These are phyloP conservation scores for Xyrichtys novacula DNA, from an alignment of 2,797 vertebrate genomes.

Conservation along the genomic window DNA sequence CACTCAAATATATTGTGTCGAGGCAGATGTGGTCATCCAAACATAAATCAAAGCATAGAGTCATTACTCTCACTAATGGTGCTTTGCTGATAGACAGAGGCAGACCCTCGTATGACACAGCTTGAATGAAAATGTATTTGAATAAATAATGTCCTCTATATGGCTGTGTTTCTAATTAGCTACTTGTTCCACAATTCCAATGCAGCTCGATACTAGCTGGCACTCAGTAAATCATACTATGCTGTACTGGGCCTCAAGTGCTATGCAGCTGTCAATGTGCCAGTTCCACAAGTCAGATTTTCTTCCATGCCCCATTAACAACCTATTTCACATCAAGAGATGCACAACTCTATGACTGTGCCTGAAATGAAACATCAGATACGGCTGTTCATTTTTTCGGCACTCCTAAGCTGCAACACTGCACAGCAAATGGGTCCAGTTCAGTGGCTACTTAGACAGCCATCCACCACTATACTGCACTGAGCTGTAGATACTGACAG, in stretches of 20 bases:
- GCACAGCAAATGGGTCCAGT: slow-evolving; percentile 30
- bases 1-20: slow-evolving; percentile 45
- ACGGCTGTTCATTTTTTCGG: slow-evolving; percentile 36
- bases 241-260: slow-evolving; percentile 23
- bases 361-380: slow-evolving; percentile 52
- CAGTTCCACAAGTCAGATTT: slow-evolving; percentile 50
- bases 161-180: slow-evolving; percentile 27
- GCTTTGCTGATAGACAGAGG: slow-evolving; percentile 22
- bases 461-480: slow-evolving; percentile 15
- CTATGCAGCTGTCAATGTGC: slow-evolving; percentile 54
- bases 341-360: slow-evolving; percentile 33
- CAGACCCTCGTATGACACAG: slow-evolving; percentile 3
- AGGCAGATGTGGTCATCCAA: slow-evolving; percentile 37
- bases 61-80: slow-evolving; percentile 11
- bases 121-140: slow-evolving; percentile 31
- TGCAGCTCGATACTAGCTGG: slow-evolving; percentile 7
- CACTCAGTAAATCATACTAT: slow-evolving; percentile 29
- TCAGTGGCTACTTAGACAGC: slow-evolving; percentile 32
- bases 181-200: slow-evolving; percentile 31
- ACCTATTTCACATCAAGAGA: slow-evolving; percentile 56
- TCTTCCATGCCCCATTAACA: slow-evolving; percentile 54
- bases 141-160: slow-evolving; percentile 27
- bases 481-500: slow-evolving; percentile 11
- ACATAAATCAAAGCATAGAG: slow-evolving; percentile 19
- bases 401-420: slow-evolving; percentile 36